Conservation (phyloP, 2,888 invertebrate species). For the Chrysomela aeneicollis region DNA sequence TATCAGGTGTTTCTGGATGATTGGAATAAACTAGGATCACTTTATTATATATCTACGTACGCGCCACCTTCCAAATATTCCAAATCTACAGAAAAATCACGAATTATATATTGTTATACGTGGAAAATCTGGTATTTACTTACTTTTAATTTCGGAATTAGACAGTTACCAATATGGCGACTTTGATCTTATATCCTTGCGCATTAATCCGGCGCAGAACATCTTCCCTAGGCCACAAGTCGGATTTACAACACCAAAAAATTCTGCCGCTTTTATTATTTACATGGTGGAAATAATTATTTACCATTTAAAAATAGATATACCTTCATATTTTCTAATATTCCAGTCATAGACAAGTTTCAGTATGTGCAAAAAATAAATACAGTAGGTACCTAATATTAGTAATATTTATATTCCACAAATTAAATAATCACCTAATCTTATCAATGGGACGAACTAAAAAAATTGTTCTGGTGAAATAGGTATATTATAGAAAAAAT, state of each 20-base stretch:
- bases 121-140: constrained; percentile 59
- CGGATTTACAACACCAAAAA: constrained; percentile 38
- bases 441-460: too few relatives aligned
- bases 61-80: constrained; percentile 43
- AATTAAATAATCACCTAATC: too few relatives aligned
- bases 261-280: constrained; percentile 28
- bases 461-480: too few relatives aligned
- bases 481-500: too few relatives aligned
- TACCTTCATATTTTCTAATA: constrained; percentile 44
- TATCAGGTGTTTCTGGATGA: constrained; percentile 37
- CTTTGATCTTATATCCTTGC: constrained; percentile 55
- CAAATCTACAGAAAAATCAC: constrained; percentile 36
- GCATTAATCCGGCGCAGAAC: constrained; percentile 48
- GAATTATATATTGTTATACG: constrained; percentile 44
- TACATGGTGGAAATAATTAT: too few relatives aligned
- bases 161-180: constrained; percentile 63
- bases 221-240: constrained; percentile 31
- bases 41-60: constrained; percentile 51
- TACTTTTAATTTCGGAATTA: constrained; percentile 61
- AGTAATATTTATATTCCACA: too few relatives aligned
- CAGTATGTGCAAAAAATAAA: constrained; percentile 12
- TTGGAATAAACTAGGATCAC: constrained; percentile 20
- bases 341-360: too few relatives aligned
- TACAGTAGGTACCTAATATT: too few relatives aligned
- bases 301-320: constrained; percentile 42